Conservation (phyloP, 2,797 vertebrate genomes). For the Pseudochirops cupreus region DNA sequence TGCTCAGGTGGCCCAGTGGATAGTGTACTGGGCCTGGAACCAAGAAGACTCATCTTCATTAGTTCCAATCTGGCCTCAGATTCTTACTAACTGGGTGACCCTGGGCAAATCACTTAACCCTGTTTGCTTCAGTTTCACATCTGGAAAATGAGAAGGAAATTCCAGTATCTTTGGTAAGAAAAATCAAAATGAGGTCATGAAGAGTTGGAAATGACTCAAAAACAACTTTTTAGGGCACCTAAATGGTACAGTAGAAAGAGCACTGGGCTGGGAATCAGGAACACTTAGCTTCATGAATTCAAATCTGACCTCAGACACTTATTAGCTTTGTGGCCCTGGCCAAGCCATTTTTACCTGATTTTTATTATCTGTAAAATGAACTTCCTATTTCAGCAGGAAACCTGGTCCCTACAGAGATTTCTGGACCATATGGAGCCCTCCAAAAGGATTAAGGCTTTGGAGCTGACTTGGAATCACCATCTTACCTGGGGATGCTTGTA, state of each 20-base stretch:
- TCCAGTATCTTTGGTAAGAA: neutral
- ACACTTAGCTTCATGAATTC: no score
- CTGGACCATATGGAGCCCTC: neutral
- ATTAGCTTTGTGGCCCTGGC: no score
- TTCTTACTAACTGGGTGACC: neutral
- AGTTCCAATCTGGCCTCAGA: neutral
- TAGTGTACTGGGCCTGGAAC: neutral
- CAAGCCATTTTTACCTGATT: neutral
- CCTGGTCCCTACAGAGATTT: neutral
- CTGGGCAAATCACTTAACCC: neutral
- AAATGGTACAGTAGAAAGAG: no score
- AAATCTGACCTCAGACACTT: no score
- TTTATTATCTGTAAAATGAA: neutral
- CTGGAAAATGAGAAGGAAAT: neutral
- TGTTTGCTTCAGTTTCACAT: neutral
- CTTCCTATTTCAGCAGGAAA: neutral
- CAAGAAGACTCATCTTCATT: neutral
- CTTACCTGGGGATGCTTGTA: neutral
- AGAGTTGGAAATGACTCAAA: neutral
- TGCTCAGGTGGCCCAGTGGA: neutral
- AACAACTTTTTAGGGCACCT: neutral
- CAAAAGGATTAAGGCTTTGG: neutral
- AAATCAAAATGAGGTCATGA: neutral
- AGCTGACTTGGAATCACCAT: neutral
- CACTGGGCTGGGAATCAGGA: no score